Evolutionary conservation across 2,113 vertebrate species (phyloP).

Genomic region (Mionectes macconnelli): DNA sequence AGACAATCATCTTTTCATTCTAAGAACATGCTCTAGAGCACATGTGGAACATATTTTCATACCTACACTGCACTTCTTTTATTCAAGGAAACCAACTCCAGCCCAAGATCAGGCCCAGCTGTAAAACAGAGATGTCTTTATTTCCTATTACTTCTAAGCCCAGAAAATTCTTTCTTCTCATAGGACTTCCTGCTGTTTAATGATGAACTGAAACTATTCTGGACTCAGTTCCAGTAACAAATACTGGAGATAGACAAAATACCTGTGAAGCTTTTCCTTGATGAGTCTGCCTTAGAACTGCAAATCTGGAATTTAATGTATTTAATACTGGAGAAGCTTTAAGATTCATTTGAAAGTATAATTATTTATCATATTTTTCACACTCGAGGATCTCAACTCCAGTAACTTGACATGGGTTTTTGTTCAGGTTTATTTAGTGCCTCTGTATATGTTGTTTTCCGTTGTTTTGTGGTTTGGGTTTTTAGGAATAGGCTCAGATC

Average conservation of each 20-base stretch:
- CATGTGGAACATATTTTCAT: rapidly evolving
- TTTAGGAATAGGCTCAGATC: background rate
- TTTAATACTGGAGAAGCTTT: background rate
- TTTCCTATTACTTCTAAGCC: background rate
- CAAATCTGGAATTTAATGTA: background rate
- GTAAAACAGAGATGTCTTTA: background rate
- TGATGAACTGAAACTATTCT: background rate
- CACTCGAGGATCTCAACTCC: background rate
- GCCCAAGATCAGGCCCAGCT: background rate
- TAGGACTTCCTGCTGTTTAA: background rate
- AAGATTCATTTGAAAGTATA: background rate
- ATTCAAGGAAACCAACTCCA: background rate
- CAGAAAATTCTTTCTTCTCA: background rate
- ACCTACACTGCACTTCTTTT: background rate
- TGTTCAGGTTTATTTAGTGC: background rate
- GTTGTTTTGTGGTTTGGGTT: background rate
- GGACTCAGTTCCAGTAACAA: background rate
- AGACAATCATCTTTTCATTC: background rate
- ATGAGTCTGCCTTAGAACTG: background rate
- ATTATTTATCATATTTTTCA: background rate
- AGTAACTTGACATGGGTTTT: background rate
- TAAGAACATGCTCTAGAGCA: background rate
- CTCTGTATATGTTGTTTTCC: background rate
- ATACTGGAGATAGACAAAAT: background rate
- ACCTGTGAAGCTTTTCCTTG: background rate